Conservation (phyloP, 2,888 invertebrate species). For the Eulithis prunata region DNA sequence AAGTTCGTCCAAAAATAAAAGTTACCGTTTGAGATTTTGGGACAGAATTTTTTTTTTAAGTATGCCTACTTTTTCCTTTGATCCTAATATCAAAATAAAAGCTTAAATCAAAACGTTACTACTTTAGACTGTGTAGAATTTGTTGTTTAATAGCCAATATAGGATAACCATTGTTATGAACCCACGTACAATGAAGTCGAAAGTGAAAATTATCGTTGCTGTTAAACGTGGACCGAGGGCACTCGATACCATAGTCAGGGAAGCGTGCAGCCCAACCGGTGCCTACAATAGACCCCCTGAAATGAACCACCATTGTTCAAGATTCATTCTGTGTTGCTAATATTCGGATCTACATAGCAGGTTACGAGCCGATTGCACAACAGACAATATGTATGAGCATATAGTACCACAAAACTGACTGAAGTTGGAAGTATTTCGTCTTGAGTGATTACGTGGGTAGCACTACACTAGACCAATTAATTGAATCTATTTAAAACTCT, state of each 20-base stretch:
- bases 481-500: too few relatives aligned
- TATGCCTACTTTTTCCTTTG: conserved; percentile 2
- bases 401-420: not conserved
- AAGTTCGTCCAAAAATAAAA: conserved; percentile 2
- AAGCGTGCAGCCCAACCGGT: conserved; percentile 21
- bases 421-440: not conserved
- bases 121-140: not conserved
- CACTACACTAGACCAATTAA: too few relatives aligned
- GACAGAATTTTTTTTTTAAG: not conserved
- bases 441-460: not conserved
- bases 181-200: not conserved
- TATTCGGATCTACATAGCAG: conserved; percentile 11
- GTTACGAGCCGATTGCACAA: conserved; percentile 19
- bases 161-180: conserved; percentile 3
- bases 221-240: conserved; percentile 13
- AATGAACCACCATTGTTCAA: conserved; percentile 29
- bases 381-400: conserved; percentile 2
- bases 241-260: conserved; percentile 25
- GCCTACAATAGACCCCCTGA: conserved; percentile 26
- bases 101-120: too few relatives aligned
- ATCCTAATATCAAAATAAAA: not conserved
- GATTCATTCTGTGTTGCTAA: conserved; percentile 14
- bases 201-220: conserved; percentile 6
- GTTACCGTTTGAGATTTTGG: conserved; percentile 1
- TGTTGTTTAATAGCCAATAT: not conserved